Conservation (phyloP, 2,888 invertebrate species). For the Drymonia ruficornis region DNA sequence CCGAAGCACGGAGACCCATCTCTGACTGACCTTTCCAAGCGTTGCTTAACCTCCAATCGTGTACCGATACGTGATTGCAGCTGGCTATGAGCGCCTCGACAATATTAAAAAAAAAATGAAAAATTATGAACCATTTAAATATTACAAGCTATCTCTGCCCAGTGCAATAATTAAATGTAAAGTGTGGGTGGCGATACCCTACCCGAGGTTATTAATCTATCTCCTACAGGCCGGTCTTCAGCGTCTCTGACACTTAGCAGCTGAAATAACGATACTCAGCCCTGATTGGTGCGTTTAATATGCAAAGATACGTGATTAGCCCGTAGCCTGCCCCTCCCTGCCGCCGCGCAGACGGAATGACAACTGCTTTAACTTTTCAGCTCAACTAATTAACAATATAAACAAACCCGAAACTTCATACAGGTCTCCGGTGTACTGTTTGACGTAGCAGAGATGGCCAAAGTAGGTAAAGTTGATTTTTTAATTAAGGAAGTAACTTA, state of each 20-base stretch:
- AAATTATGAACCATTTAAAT: no score
- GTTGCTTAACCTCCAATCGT: no score
- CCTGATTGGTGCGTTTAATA: conserved; percentile 67
- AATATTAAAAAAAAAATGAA: no score
- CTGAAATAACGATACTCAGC: conserved; percentile 55
- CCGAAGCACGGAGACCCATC: no score
- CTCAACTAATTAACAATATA: conserved; percentile 27
- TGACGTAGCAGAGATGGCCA: background rate
- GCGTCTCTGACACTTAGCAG: conserved; percentile 45
- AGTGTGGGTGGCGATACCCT: conserved; percentile 33
- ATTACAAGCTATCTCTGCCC: background rate
- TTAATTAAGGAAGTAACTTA: no score
- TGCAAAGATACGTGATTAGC: conserved; percentile 50
- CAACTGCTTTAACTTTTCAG: conserved; percentile 23
- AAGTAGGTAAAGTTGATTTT: no score
- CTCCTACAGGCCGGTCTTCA: conserved; percentile 35
- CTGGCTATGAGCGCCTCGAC: no score
- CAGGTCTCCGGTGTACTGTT: background rate
- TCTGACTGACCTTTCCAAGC: no score
- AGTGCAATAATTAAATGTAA: conserved; percentile 32
- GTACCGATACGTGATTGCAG: no score
- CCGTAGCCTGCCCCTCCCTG: no score
- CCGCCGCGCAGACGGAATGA: conserved; percentile 10
- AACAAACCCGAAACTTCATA: conserved; percentile 32
- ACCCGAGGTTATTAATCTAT: conserved; percentile 62